These are phyloP conservation scores for Cheilosia vernalis DNA, from an alignment of 2,888 invertebrate species.

Conservation along the genomic window DNA sequence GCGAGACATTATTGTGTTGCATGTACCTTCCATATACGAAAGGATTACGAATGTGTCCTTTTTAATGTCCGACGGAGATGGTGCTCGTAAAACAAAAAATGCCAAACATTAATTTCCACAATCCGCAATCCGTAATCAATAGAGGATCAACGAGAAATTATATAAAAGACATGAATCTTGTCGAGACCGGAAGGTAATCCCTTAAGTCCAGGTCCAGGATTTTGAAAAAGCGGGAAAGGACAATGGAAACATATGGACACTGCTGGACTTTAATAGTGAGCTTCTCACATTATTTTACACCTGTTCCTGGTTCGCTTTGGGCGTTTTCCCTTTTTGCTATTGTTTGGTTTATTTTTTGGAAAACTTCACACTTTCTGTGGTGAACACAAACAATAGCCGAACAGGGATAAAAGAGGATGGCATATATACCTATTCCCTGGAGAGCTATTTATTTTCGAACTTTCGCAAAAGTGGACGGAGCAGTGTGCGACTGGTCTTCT, in stretches of 20 bases:
- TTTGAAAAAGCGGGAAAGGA: constrained; percentile 19
- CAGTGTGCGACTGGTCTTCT: neutral
- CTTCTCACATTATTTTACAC: constrained; percentile 62
- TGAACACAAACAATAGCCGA: constrained; percentile 41
- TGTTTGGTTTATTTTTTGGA: constrained; percentile 49
- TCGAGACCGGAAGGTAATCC: constrained; percentile 44
- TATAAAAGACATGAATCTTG: constrained; percentile 37
- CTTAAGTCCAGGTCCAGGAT: constrained; percentile 46
- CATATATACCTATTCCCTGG: constrained; percentile 29
- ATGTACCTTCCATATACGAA: neutral
- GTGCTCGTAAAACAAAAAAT: constrained; percentile 50
- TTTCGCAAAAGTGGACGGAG: constrained; percentile 48
- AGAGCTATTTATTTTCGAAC: constrained; percentile 64
- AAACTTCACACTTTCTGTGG: constrained; percentile 53
- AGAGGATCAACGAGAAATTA: constrained; percentile 56
- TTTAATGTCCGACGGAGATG: neutral
- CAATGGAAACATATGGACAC: constrained; percentile 27
- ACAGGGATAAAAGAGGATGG: constrained; percentile 51
- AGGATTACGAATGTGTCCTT: neutral
- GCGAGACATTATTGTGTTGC: neutral
- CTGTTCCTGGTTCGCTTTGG: constrained; percentile 54
- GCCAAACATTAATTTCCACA: constrained; percentile 62
- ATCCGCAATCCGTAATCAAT: constrained; percentile 60
- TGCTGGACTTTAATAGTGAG: constrained; percentile 35
- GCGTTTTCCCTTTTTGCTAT: constrained; percentile 33